Evolutionary conservation across 2,888 invertebrate genomes (phyloP), one percentile per base, ranked within the genome.

Genomic region (Adelphocoris suturalis): DNA sequence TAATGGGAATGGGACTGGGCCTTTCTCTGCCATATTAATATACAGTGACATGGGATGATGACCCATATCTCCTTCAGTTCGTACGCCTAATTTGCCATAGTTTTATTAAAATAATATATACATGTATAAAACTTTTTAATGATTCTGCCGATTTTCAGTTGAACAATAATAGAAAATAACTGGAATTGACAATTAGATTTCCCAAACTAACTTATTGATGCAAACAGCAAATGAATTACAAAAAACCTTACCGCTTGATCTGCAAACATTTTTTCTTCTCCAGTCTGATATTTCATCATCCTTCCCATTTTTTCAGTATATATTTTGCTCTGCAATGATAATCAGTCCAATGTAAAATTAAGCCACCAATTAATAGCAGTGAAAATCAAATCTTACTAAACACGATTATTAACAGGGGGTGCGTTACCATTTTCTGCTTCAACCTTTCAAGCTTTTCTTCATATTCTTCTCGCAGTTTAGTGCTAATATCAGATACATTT

Each of bases 371-470:
- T 19, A 7, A 13, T 75, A 75, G 28, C 75, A 75, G 12, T 75
- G n/a, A 14, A 75, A 75, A 14, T 37, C 7, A 75, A 68, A 68
- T 23, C 7, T 48, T 11, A 11, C 48, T 11, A 48, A 48, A 7
- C 48, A 48, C 48, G 7, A 48, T 7, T 11, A 52, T 14, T 52
- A 52, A 52, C 7, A 37, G 37, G 37, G 7, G 2, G 3, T 11
- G 2, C 13, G 7, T 37, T 87, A 88, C 88, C 76, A 88, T 78
- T 80, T 88, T 88, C 16, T 23, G 48, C 37, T 88, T 88, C 52
- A 88, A 28, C 37, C 78, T 76, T 11, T 55, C 80, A n/a, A 88
- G 68, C 28, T 88, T 88, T 14, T 52, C 37, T 55, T 88, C 88
- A n/a, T 88, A 88, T 27, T 78, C 78, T 12, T 55, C 16, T 9